Evolutionary conservation across 2,888 invertebrate genomes (phyloP), one percentile per base, ranked within the genome.

Genomic region (Apodemia zela): DNA sequence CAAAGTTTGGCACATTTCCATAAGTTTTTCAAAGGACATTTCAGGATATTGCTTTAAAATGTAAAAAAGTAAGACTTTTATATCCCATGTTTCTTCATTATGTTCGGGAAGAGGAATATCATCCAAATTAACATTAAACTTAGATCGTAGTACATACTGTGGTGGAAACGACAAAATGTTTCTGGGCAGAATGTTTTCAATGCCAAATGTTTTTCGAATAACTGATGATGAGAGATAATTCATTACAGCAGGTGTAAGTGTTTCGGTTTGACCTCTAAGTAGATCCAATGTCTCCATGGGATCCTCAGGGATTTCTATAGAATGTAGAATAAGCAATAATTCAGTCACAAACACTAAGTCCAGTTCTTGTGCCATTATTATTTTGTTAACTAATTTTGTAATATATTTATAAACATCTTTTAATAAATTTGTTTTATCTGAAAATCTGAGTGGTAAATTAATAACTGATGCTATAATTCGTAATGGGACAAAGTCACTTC

Each of bases 21-120:
- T 67, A 29, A 91, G 74, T 64, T 84, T 73, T 51, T 85, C 81
- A 64, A 84, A 80, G 58, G 74, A 67, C 6, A 79, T 87, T 60
- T 82, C 70, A 21, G 89, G 88, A 66, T 81, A 76, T 70, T 87
- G 85, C 70, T 79, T 81, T 67, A 91, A 75, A 66, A 89, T 82
- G 68, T 85, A 84, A 75, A 89, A 89, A n/a, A 91, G 71, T 64
- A 90, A 76, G 38, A 89, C 82, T 78, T 90, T 89, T 0, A 82
- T 84, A 77, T 91, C 89, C 89, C 88, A 89, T 21, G 90, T 90
- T 76, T 89, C 88, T 76, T 90, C 91, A 47, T 80, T 84, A 67
- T 78, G 82, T 72, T 89, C 89, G n/a, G 88, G 84, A 59, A 89
- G 74, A 63, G 84, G 79, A 65, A 91, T 79, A 68, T 90, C 89